These are phyloP conservation scores for Parazoanthus swiftii DNA, from an alignment of 92 coral and sea anemone species.

Conservation along the genomic window DNA sequence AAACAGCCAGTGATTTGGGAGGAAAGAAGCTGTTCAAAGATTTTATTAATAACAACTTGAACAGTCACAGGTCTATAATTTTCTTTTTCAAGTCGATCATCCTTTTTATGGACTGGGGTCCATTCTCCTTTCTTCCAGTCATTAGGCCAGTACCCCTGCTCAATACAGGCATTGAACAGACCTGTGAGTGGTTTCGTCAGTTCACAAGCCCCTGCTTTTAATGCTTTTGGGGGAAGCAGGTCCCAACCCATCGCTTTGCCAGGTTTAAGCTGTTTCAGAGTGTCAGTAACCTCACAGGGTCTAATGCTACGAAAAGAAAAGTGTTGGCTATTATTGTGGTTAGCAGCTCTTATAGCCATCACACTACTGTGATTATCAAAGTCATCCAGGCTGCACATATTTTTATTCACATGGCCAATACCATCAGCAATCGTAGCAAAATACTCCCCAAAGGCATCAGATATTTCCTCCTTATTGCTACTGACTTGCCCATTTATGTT, in stretches of 20 bases:
- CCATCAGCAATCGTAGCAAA: slow-evolving; percentile 54
- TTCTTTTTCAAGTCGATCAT: neutral
- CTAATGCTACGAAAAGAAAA: neutral
- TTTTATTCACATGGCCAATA: slow-evolving; percentile 40
- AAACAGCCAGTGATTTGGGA: slow-evolving; percentile 19
- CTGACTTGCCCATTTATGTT: slow-evolving; percentile 42
- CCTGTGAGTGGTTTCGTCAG: slow-evolving; percentile 15
- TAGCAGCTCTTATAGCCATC: slow-evolving; percentile 16
- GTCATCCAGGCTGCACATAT: slow-evolving; percentile 13
- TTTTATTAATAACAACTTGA: slow-evolving; percentile 23
- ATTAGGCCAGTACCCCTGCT: neutral
- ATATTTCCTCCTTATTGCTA: slow-evolving; percentile 39
- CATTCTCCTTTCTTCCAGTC: slow-evolving; percentile 43
- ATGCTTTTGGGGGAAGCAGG: neutral
- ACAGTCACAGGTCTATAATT: slow-evolving; percentile 30
- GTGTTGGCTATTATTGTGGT: neutral
- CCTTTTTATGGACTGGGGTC: slow-evolving; percentile 40
- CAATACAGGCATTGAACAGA: slow-evolving; percentile 16
- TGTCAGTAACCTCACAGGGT: slow-evolving; percentile 8
- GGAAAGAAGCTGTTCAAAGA: slow-evolving; percentile 31
- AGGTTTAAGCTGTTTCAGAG: slow-evolving; percentile 12
- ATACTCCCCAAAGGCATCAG: slow-evolving; percentile 50
- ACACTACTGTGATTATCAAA: slow-evolving; percentile 49
- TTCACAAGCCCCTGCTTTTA: neutral
- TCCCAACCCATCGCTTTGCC: slow-evolving; percentile 17